These are phyloP conservation scores for Heliconius melpomene DNA, from an alignment of 1,140 invertebrate genomes.

Conservation along the genomic window DNA sequence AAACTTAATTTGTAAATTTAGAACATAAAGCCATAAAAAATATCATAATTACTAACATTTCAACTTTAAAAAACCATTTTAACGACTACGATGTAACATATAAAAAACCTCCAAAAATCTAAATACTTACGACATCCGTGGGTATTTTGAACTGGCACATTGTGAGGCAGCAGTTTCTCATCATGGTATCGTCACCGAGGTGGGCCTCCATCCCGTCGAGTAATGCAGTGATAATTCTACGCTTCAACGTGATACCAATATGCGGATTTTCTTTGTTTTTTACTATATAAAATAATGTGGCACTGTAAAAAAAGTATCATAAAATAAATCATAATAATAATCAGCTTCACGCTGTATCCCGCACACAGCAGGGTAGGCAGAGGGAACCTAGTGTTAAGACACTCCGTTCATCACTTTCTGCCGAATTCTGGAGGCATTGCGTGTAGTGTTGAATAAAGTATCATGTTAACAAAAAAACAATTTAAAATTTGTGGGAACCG, in stretches of 20 bases:
- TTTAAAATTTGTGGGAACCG: too few species aligned
- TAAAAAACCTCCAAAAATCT: constrained; percentile 15
- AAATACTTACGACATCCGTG: constrained; percentile 91
- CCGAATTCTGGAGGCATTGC: too few species aligned
- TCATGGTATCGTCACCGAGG: constrained; percentile 93
- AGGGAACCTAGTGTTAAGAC: too few species aligned
- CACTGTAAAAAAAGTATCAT: constrained; percentile 82
- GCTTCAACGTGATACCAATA: constrained; percentile 86
- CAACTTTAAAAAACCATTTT: background rate
- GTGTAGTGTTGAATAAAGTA: constrained; percentile 40
- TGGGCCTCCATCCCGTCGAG: constrained; percentile 94
- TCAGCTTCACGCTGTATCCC: background rate
- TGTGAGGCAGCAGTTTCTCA: constrained; percentile 96
- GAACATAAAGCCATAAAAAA: background rate
- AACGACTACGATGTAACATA: too few species aligned
- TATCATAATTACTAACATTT: background rate
- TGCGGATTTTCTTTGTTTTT: constrained; percentile 90
- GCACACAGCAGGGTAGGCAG: too few species aligned
- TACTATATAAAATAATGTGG: constrained; percentile 96
- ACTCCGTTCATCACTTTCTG: too few species aligned
- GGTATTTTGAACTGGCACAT: constrained; percentile 97
- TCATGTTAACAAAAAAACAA: background rate
- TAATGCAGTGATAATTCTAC: constrained; percentile 89
- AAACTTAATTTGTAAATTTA: too few species aligned
- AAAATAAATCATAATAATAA: too few species aligned